Conservation (phyloP, 2,113 vertebrate genomes). For the Hiodon tergisus region DNA sequence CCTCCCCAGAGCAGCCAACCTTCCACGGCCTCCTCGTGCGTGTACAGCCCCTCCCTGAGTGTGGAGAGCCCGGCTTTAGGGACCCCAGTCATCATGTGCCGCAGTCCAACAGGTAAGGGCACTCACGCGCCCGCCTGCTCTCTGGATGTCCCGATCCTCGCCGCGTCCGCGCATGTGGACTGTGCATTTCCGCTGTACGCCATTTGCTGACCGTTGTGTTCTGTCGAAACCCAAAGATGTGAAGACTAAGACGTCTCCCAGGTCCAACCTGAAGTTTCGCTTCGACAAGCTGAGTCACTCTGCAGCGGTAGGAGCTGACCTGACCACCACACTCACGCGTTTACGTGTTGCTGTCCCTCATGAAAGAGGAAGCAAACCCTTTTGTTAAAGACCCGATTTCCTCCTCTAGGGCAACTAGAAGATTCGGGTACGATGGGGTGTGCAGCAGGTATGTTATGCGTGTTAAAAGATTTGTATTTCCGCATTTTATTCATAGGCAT, state of each 20-base stretch:
- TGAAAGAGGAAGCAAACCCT: neutral
- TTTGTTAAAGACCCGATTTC: constrained; percentile 13
- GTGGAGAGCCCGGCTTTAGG: constrained; percentile 66
- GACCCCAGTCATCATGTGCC: constrained; percentile 77
- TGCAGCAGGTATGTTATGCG: neutral
- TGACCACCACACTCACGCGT: too few species aligned
- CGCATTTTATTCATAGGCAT: neutral
- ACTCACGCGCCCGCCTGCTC: neutral
- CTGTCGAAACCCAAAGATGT: constrained; percentile 55
- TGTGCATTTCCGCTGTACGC: too few species aligned
- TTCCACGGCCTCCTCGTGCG: constrained; percentile 68
- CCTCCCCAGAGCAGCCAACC: constrained; percentile 71
- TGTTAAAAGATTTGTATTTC: too few species aligned
- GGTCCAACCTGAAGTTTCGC: constrained; percentile 88
- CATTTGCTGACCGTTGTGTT: constrained; percentile 16
- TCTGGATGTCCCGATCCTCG: neutral
- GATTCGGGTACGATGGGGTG: neutral
- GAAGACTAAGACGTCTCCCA: constrained; percentile 83
- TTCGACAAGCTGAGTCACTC: constrained; percentile 86
- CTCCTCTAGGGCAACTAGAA: constrained; percentile 42
- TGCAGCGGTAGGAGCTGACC: constrained; percentile 60
- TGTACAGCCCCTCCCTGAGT: constrained; percentile 60
- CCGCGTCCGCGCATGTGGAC: too few species aligned
- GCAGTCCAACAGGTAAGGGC: constrained; percentile 82
- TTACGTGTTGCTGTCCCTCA: neutral